Percentiles rank a stretch among this genome's conserved stretches.
These are phyloP conservation scores for Hemicordylus capensis DNA, from an alignment of 2,113 vertebrate species.

Conservation along the genomic window DNA sequence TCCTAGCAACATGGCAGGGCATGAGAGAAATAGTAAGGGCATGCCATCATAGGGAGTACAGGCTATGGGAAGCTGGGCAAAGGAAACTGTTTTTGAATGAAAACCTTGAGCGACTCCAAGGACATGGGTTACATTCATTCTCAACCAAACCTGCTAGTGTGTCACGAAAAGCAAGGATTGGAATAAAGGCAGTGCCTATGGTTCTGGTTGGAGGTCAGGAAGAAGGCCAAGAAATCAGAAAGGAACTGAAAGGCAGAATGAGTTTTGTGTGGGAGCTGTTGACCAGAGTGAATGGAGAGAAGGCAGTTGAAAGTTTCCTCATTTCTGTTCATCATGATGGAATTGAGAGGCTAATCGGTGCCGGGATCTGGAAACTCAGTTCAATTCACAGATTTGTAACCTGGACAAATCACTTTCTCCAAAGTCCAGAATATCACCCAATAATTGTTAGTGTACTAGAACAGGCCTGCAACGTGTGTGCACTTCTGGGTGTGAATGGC, in stretches of 20 bases:
- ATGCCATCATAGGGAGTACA: neutral
- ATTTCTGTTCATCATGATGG: neutral
- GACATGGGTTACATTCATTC: neutral
- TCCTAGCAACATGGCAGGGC: neutral
- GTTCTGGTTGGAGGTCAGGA: neutral
- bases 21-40: neutral
- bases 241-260: neutral
- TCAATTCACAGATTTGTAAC: neutral
- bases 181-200: too few relatives aligned
- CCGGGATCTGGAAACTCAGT: neutral
- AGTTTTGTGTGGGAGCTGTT: neutral
- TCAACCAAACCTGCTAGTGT: neutral
- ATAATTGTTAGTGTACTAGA: neutral
- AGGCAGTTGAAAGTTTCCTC: neutral
- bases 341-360: neutral
- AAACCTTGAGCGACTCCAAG: neutral
- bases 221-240: neutral
- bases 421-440: neutral
- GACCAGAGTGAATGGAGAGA: neutral
- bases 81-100: neutral
- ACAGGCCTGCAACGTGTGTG: neutral
- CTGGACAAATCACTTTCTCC: neutral
- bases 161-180: neutral
- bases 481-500: neutral
- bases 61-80: neutral